phyloP scores from a whole-genome alignment of 2,797 vertebrate species.

The Enteromius radiatus region DNA sequence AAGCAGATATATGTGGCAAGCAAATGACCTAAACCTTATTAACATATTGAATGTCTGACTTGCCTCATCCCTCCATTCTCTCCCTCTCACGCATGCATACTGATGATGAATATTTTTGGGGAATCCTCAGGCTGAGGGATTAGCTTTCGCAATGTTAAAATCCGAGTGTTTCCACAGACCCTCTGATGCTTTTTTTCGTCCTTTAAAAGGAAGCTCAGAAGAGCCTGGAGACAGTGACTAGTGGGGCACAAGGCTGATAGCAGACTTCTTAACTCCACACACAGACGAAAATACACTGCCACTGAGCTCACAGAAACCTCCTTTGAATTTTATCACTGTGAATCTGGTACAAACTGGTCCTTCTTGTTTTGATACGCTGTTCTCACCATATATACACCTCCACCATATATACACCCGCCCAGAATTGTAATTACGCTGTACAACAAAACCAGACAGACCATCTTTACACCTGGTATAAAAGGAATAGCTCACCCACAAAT shows the following conservation, averaged over 20 bases:
- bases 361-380: not conserved
- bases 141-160: constrained; percentile 25
- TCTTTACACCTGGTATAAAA: not conserved
- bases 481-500: not conserved
- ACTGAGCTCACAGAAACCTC: constrained; percentile 13
- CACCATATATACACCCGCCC: too few species aligned
- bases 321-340: not conserved
- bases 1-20: not conserved
- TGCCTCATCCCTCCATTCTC: not conserved
- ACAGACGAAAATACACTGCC: constrained; percentile 26
- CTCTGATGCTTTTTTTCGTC: not conserved
- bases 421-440: not conserved
- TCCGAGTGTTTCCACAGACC: not conserved
- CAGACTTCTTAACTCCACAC: constrained; percentile 18
- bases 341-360: not conserved
- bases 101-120: constrained; percentile 25
- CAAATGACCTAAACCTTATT: constrained; percentile 19
- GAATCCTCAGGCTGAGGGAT: constrained; percentile 38
- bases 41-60: constrained; percentile 15
- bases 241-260: constrained; percentile 11
- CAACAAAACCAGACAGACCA: not conserved
- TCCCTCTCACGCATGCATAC: constrained; percentile 26
- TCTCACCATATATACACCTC: not conserved
- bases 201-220: not conserved
- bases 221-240: constrained; percentile 16